Base-by-base conservation (phyloP, 2,113 vertebrate genomes). In the Entosphenus tridentatus region DNA sequence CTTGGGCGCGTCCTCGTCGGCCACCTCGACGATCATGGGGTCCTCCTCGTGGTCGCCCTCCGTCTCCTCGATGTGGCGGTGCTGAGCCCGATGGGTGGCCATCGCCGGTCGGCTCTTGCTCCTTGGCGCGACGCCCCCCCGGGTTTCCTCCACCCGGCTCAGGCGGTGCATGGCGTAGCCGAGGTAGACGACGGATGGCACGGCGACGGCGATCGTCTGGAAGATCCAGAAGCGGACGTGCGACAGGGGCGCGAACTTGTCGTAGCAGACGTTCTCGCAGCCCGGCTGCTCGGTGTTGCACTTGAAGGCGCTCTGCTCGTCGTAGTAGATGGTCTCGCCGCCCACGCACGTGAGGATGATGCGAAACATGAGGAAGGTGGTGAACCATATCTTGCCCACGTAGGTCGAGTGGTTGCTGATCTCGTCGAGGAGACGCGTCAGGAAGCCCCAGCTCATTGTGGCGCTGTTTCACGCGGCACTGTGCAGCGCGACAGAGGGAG, bases 341-440 rank as follows among this genome's bases (percentile, higher is more conserved):
- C 87, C 87, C 8, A 88, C 86, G 0, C 82, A 87, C 0, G 86
- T 89, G 76, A 91, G 77, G 71, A 91, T 86, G 1, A 91, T 89
- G 72, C 87, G 84, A 78, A 91, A 91, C 58, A 89, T 73, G 7
- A 89, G 86, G 71, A 89, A 82, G 68, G 86, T 76, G 0, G 84
- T 86, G 70, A 91, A 79, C 87, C 87, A 91, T 72, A 89, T 77
- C 80, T 91, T 91, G 67, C 87, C 87, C 73, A 91, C 86, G 0
- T 88, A 91, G 67, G 87, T 91, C 8, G 86, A 88, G 76, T 89
- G 87, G 73, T 89, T 85, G 77, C 87, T 86, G 76, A 91, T 91
- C 80, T 91, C 87, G 69, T 91, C 86, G 72, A 89, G 79, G 71
- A 91, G 80, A 21, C 82, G 83, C 0, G 87, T 89, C 67, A 91